phyloP scores from a whole-genome alignment of 2,113 vertebrate species.

The Eurystomus gularis region DNA sequence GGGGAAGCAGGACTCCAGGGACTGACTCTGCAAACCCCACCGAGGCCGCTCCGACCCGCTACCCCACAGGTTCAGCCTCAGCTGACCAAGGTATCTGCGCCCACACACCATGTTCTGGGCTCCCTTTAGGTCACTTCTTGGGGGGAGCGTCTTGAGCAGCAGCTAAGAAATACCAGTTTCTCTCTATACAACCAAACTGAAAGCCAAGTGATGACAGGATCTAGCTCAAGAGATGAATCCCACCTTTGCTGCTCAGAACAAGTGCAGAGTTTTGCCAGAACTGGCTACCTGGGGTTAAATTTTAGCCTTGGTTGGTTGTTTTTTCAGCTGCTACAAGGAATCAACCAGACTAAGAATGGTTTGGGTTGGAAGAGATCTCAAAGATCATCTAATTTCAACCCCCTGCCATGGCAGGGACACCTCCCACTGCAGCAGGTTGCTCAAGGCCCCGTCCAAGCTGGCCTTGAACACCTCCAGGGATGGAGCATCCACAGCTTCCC shows the following conservation, averaged over 20 bases:
- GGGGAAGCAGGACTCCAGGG: not conserved
- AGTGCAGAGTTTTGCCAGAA: not conserved
- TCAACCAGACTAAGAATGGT: not conserved
- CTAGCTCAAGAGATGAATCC: not conserved
- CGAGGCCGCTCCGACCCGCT: too few relatives aligned
- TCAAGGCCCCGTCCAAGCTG: too few relatives aligned
- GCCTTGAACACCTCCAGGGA: too few relatives aligned
- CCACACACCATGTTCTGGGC: not conserved
- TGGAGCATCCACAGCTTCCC: too few relatives aligned
- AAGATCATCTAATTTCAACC: too few relatives aligned
- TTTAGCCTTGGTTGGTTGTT: not conserved
- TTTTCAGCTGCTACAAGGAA: not conserved
- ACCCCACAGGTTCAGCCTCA: rapidly evolving
- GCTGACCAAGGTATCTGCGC: not conserved
- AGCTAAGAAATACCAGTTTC: not conserved
- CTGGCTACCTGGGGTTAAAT: not conserved
- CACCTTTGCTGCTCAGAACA: not conserved
- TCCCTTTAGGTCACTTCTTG: not conserved
- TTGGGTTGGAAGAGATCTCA: too few relatives aligned
- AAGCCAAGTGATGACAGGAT: not conserved
- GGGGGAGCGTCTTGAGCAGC: not conserved
- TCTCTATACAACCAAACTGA: rapidly evolving
- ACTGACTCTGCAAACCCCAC: rapidly evolving
- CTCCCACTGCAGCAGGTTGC: too few relatives aligned
- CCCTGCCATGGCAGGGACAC: too few relatives aligned